These are phyloP conservation scores for Phyllopteryx taeniolatus DNA, from an alignment of 2,113 vertebrate species.

Conservation along the genomic window DNA sequence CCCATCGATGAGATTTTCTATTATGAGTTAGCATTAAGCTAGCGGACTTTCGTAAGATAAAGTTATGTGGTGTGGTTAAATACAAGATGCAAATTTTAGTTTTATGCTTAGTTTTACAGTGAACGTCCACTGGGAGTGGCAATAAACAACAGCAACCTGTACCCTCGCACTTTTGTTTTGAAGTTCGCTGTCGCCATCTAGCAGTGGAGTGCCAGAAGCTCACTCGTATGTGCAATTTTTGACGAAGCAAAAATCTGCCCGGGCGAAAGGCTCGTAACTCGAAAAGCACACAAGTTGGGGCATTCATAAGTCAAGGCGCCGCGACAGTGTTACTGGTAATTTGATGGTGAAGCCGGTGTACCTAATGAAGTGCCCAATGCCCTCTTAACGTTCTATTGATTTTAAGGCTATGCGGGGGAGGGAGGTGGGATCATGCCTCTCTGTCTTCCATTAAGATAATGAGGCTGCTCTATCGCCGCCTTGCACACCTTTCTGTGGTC, in stretches of 20 bases:
- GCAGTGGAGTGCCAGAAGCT: too few relatives aligned
- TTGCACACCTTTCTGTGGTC: slow-evolving; percentile 56
- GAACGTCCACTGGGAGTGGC: too few relatives aligned
- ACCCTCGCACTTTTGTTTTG: too few relatives aligned
- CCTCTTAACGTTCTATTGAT: slow-evolving; percentile 68
- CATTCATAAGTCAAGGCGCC: background rate
- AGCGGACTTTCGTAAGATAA: too few relatives aligned
- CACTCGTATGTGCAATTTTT: background rate
- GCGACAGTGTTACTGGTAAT: background rate
- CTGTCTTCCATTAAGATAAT: slow-evolving; percentile 74
- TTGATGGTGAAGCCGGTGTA: background rate
- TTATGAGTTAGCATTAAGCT: too few relatives aligned
- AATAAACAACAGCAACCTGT: too few relatives aligned
- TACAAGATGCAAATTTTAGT: too few relatives aligned
- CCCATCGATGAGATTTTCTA: too few relatives aligned
- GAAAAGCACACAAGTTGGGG: background rate
- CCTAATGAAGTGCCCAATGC: background rate
- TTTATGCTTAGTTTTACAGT: too few relatives aligned
- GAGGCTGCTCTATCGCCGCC: slow-evolving; percentile 59
- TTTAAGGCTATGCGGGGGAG: slow-evolving; percentile 62
- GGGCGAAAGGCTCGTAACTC: background rate
- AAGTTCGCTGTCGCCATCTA: too few relatives aligned
- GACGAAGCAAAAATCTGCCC: background rate
- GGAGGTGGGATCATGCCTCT: slow-evolving; percentile 46
- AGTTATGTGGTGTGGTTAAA: too few relatives aligned